Base-by-base conservation (phyloP, 1,140 invertebrate genomes). In the Scylla paramamosain region DNA sequence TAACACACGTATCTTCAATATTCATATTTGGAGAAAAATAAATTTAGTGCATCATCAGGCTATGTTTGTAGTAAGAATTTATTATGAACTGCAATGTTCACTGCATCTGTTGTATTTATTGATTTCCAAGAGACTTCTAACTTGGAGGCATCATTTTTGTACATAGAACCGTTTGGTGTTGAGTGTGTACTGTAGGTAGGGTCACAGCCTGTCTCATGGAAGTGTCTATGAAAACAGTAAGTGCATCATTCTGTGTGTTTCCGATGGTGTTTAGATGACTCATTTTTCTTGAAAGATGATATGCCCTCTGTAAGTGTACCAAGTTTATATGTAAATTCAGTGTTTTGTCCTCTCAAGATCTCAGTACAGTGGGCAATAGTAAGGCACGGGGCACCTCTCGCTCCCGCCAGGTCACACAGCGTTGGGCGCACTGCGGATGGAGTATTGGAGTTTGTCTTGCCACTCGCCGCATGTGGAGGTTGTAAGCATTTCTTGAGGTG, bases 81-180 rank as follows among this genome's bases (percentile, higher is more conserved):
- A 77, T 77, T 25, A n/a, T 77, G 67, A 77, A 77, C 67, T 77
- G 25, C 20, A 77, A 77, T 20, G 7, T 86, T 52, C 82, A 59
- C 46, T 59, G 39, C 29, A 46, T 83, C 84, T 93, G 31, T 93
- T 93, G 93, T 93, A 88, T 59, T 93, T 93, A 93, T 93, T 32
- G 25, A 88, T 93, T 88, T 88, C 48, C 84, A 87, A 88, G 93
- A 45, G 32, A 88, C 32, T 94, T 89, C 16, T 7, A 25, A 89
- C 32, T 83, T 52, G 48, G 48, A 77, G 86, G 87, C 84, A 86
- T 88, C 29, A 89, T 89, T 94, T 94, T 59, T 94, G 93, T 94
- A 94, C 86, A 93, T 93, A 93, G 84, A 86, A 88, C 93, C 89
- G 86, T 94, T 94, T 94, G 93, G 86, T 94, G 93, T 94, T 90